Percentiles rank a stretch among this genome's conserved stretches.
Conservation (phyloP, 2,113 vertebrate genomes). For the Bungarus multicinctus region DNA sequence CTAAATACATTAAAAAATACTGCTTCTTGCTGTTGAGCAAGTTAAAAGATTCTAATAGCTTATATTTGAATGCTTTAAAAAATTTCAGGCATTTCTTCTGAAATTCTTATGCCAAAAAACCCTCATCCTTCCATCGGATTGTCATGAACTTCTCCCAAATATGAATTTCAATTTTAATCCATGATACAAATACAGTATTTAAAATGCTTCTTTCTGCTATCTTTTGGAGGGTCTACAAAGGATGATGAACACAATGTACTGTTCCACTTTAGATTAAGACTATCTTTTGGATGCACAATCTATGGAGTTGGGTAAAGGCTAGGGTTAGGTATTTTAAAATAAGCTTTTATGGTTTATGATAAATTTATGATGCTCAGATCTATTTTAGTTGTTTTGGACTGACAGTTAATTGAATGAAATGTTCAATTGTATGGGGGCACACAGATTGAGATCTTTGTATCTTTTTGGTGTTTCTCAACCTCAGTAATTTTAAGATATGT, state of each 20-base stretch:
- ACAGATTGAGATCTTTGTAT: background rate
- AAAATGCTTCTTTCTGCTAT: background rate
- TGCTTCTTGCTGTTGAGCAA: background rate
- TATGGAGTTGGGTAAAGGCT: background rate
- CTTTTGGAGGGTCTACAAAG: background rate
- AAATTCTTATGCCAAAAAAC: background rate
- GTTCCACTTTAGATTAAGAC: background rate
- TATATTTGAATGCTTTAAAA: background rate
- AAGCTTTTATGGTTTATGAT: background rate
- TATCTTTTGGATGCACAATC: background rate
- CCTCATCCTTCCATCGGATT: background rate
- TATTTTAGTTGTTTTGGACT: background rate
- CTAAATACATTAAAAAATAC: background rate
- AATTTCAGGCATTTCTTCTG: background rate
- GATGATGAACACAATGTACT: background rate
- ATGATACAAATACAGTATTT: background rate
- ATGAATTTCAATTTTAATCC: background rate
- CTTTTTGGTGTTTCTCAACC: background rate
- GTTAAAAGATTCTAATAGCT: background rate
- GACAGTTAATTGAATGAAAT: background rate
- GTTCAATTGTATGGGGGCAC: background rate
- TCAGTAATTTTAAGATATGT: too few relatives aligned
- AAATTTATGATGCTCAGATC: background rate
- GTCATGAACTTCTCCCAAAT: background rate
- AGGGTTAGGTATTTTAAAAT: background rate